Evolutionary conservation across 2,888 invertebrate species (phyloP).

Genomic region (Xestia rhomboidea): DNA sequence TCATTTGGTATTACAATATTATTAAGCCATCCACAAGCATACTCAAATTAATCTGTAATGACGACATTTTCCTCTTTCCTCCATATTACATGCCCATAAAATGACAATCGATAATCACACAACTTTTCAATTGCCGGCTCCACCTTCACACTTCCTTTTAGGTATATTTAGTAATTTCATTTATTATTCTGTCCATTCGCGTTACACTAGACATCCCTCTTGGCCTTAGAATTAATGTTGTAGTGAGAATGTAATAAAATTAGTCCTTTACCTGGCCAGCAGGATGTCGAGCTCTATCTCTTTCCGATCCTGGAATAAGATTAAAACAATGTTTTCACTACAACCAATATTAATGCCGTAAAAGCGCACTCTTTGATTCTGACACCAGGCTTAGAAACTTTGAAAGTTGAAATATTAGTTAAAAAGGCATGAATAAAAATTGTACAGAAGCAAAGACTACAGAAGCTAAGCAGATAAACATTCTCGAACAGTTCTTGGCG

Average conservation of each 20-base stretch:
- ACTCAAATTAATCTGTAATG: not conserved
- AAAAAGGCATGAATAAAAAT: not conserved
- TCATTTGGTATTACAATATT: too few relatives aligned
- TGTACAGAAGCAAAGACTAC: too few relatives aligned
- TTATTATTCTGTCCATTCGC: not conserved
- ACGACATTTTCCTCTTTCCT: not conserved
- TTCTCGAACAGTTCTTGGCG: not conserved
- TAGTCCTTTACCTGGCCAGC: not conserved
- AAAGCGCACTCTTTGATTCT: not conserved
- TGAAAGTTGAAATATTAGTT: not conserved
- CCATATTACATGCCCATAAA: not conserved
- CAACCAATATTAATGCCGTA: not conserved
- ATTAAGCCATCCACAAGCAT: not conserved
- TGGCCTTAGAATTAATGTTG: too few relatives aligned
- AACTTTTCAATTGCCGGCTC: not conserved
- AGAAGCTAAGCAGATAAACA: not conserved
- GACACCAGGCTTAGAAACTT: too few relatives aligned
- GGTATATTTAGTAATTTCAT: not conserved
- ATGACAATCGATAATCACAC: not conserved
- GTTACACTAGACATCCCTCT: not conserved
- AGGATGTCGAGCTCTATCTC: not conserved
- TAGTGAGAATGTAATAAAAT: not conserved
- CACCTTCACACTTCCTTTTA: not conserved
- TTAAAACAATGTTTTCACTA: not conserved
- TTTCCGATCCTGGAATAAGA: not conserved